Evolutionary conservation across 2,888 invertebrate species (phyloP).

Genomic region (Callosobruchus maculatus): DNA sequence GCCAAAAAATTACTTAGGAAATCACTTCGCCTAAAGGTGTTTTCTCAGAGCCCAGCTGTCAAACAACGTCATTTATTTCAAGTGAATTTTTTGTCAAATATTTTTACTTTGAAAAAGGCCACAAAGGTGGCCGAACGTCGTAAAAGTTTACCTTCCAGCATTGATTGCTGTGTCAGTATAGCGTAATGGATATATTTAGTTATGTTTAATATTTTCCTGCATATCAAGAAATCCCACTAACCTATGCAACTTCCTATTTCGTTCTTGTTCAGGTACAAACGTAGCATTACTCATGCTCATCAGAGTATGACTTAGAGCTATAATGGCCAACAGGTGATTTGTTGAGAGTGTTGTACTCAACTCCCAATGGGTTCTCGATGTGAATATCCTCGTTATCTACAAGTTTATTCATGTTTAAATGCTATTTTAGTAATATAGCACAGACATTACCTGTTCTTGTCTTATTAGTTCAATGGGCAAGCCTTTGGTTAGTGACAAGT

Average conservation of each 20-base stretch:
- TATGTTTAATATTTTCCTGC: too few species aligned
- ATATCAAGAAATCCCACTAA: conserved; percentile 29
- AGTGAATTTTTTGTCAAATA: too few species aligned
- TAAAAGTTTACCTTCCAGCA: too few species aligned
- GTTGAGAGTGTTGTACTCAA: conserved; percentile 92
- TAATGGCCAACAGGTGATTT: conserved; percentile 91
- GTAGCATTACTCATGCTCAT: conserved; percentile 98
- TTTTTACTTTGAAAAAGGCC: too few species aligned
- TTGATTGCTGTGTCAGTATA: too few species aligned
- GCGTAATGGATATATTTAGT: too few species aligned
- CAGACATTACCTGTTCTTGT: conserved; percentile 61
- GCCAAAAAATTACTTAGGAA: too few species aligned
- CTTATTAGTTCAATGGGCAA: conserved; percentile 69
- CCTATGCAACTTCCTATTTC: conserved; percentile 73
- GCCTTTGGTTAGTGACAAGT: conserved; percentile 47
- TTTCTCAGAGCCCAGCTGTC: too few species aligned
- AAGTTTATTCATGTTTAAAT: not conserved
- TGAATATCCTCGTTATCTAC: conserved; percentile 66
- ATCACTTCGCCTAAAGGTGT: too few species aligned
- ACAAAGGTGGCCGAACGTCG: too few species aligned
- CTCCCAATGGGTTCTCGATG: conserved; percentile 92
- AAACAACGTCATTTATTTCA: too few species aligned
- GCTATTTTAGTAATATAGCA: not conserved
- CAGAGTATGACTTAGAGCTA: conserved; percentile 92
- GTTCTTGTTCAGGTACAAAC: conserved; percentile 84